Base-by-base conservation (phyloP, 2,888 invertebrate genomes). In the Encarsia formosa region DNA sequence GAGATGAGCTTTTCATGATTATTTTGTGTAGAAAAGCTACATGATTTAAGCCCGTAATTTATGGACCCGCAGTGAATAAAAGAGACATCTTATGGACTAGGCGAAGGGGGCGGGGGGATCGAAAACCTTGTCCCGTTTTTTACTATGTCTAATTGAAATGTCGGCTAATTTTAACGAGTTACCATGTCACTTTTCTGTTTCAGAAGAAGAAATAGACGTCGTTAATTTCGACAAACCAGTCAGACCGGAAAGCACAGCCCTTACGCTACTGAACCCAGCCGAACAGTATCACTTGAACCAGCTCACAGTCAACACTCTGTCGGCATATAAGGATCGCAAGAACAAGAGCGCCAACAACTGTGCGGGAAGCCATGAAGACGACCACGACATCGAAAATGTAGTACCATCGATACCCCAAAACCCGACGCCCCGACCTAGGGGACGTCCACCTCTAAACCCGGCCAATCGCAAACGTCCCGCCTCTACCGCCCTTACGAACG, bases 141-240 rank as follows among this genome's bases (percentile, higher is more conserved):
- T n/a, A n/a, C n/a, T n/a, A n/a, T n/a, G n/a, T n/a, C n/a, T n/a
- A n/a, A n/a, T n/a, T n/a, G n/a, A n/a, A n/a, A n/a, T n/a, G n/a
- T n/a, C n/a, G n/a, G n/a, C n/a, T n/a, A n/a, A n/a, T n/a, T n/a
- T n/a, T n/a, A n/a, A n/a, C n/a, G n/a, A n/a, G n/a, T n/a, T n/a
- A n/a, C n/a, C n/a, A n/a, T n/a, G n/a, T n/a, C n/a, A n/a, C n/a
- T n/a, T n/a, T 31, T 13, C 3, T 79, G 77, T 84, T 82, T 57
- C 81, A 86, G 87, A 86, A 71, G 67, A 67, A 49, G 90, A 90
- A 79, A 90, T 90, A 67, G 91, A 91, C 71, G 91, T 90, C 47
- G 90, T 88, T 46, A 85, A 86, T 0, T 76, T 86, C 59, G 83
- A 83, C 57, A 83, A 82, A 19, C 59, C 59, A 50, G 58, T 49